Percentiles rank a stretch among this genome's conserved stretches.
Evolutionary conservation across 2,888 invertebrate genomes (phyloP).

Genomic region (Coronaproctus castanopsis): DNA sequence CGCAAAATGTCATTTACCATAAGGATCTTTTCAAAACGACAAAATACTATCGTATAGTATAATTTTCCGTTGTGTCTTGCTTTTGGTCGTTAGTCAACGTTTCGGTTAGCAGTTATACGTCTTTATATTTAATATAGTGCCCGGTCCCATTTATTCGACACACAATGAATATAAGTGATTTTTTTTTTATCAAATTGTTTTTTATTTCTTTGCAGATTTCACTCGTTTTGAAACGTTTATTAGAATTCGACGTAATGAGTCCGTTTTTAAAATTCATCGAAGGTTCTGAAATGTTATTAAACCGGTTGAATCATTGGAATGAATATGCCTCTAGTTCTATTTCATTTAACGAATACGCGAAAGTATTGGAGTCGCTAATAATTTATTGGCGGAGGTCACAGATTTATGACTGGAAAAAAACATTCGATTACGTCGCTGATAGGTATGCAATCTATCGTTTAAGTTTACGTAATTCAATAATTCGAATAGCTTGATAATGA

Average conservation of each 20-base stretch:
- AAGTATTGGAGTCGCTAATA: slow-evolving; percentile 55
- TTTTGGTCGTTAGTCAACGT: too few relatives aligned
- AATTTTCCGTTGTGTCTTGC: too few relatives aligned
- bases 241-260: slow-evolving; percentile 51
- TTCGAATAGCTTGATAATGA: too few relatives aligned
- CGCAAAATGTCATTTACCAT: too few relatives aligned
- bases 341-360: slow-evolving; percentile 51
- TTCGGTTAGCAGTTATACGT: too few relatives aligned
- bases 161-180: too few relatives aligned
- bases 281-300: slow-evolving; percentile 51
- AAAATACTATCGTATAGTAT: too few relatives aligned
- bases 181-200: too few relatives aligned
- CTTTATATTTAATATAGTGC: too few relatives aligned
- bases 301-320: slow-evolving; percentile 59
- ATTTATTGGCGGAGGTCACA: slow-evolving; percentile 82
- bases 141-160: too few relatives aligned
- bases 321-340: slow-evolving; percentile 71
- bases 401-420: slow-evolving; percentile 67
- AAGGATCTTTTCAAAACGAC: too few relatives aligned
- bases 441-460: slow-evolving; percentile 28
- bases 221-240: slow-evolving; percentile 40
- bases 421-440: slow-evolving; percentile 44
- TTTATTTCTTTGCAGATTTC: slow-evolving; percentile 45
- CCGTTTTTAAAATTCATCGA: slow-evolving; percentile 73
- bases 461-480: too few relatives aligned